Evolutionary conservation across 1,140 invertebrate species (phyloP), one percentile per base, ranked within the genome.

Genomic region (Mamestra configurata): DNA sequence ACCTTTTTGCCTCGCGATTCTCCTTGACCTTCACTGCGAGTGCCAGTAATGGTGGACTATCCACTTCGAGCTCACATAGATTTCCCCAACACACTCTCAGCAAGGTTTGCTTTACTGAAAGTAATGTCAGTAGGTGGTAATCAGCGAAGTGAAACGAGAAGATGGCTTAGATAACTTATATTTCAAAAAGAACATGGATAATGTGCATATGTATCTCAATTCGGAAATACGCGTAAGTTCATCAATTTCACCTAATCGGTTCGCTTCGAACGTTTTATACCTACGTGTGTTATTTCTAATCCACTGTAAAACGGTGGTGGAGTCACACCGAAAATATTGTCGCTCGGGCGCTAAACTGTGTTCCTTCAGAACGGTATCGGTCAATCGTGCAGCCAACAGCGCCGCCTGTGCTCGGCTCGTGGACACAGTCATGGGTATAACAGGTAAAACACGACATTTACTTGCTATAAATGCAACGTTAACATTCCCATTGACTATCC

Each of bases 381-480:
- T 79, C 6, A 92, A 72, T 72, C 85, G 27, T 0, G 85, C 77
- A 10, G 89, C 79, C 27, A 95, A 55, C 13, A 89, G 4, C 0
- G 93, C 93, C 27, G 86, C 94, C 18, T 87, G 89, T 57, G 46
- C 77, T 93, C 88, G 0, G 88, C 13, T 37, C 89, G 53, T n/a
- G 15, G 88, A 88, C 53, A 93, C 79, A 1, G 88, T 83, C 4
- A 89, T 31, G 0, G 18, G 51, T 79, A 88, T 89, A 1, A 92
- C 4, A 7, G 89, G 89, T 13, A 86, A 82, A 3, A 94, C 88
- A 73, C 83, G 79, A 7, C 86, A 81, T 82, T 92, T 93, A 20
- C 81, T 81, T 8, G 76, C 68, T 11, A 87, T 57, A 37, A 82
- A 78, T n/a, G 59, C n/a, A 13, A 79, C 61, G 15, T 57, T 11